These are phyloP conservation scores for Merluccius polli DNA, from an alignment of 2,797 vertebrate genomes.

Conservation along the genomic window DNA sequence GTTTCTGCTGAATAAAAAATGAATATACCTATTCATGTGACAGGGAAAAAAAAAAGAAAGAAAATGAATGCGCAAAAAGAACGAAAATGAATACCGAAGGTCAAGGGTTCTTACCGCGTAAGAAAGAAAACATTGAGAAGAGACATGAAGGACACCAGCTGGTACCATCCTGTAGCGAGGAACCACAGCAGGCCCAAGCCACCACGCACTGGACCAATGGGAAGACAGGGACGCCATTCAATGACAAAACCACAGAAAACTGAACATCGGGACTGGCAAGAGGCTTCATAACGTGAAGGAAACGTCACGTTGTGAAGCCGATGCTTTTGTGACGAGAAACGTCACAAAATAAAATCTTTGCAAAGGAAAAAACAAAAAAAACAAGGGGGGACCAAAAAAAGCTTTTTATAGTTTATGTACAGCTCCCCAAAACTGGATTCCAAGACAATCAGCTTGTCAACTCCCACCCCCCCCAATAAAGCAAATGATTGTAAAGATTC, in stretches of 20 bases:
- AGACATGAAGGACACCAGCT: conserved; percentile 83
- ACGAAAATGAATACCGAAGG: not conserved
- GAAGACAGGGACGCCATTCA: conserved; percentile 8
- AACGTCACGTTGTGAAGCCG: no score
- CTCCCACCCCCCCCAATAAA: not conserved
- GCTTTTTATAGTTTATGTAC: no score
- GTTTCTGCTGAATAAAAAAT: not conserved
- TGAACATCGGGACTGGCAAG: not conserved
- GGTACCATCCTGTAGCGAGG: conserved; percentile 88
- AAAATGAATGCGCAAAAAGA: not conserved
- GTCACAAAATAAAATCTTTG: no score
- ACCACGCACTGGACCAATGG: conserved; percentile 74
- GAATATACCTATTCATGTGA: not conserved
- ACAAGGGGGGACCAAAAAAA: no score
- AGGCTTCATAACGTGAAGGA: not conserved
- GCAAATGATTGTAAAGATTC: not conserved
- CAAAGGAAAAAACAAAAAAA: no score
- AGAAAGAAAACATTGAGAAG: conserved; percentile 88
- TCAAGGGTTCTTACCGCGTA: conserved; percentile 73
- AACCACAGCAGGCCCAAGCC: conserved; percentile 78
- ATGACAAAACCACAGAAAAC: not conserved
- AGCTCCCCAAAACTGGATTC: no score
- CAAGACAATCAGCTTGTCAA: no score
- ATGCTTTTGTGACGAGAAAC: not conserved
- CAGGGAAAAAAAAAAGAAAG: no score